Conservation (phyloP, 1,140 invertebrate genomes). For the Planococcus citri region DNA sequence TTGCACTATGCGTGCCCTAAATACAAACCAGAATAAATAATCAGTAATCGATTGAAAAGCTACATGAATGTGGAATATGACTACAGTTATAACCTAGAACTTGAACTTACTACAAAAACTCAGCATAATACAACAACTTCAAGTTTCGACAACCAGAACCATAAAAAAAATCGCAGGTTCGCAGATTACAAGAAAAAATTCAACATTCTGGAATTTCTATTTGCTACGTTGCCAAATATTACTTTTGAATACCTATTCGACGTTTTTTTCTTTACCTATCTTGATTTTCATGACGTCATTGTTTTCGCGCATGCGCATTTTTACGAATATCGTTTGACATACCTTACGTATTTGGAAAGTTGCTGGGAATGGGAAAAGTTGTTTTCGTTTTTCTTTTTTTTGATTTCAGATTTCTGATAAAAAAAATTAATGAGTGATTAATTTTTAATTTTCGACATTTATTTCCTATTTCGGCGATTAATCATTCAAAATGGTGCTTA, state of each 20-base stretch:
- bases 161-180: neutral
- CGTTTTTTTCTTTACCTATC: too few relatives aligned
- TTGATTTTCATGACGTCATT: neutral
- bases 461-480: too few relatives aligned
- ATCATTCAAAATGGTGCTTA: neutral
- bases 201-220: slow-evolving; percentile 1
- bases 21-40: neutral
- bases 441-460: too few relatives aligned
- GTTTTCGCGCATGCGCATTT: neutral
- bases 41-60: neutral
- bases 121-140: neutral
- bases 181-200: neutral
- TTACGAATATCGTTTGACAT: too few relatives aligned
- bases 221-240: neutral
- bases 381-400: too few relatives aligned
- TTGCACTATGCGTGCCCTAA: neutral
- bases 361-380: too few relatives aligned
- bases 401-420: too few relatives aligned
- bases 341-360: too few relatives aligned
- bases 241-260: neutral
- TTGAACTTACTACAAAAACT: neutral
- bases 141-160: neutral
- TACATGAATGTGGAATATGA: neutral
- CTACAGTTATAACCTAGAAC: neutral
- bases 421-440: too few relatives aligned